Percentiles rank a stretch among this genome's conserved stretches.
phyloP scores from a whole-genome alignment of 1,140 invertebrate species.

The Pogonomyrmex californicus region DNA sequence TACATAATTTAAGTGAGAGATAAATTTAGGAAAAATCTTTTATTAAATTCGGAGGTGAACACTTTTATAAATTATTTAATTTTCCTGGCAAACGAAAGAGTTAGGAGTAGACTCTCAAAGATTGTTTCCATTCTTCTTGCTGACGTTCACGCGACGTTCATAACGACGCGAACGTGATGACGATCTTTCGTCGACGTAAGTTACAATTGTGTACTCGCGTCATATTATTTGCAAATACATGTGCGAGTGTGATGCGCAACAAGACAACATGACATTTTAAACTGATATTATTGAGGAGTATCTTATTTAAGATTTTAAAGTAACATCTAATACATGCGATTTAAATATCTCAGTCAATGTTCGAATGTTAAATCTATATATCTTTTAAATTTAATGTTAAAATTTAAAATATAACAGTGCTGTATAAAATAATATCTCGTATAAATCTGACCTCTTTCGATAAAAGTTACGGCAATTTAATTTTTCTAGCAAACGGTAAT shows the following conservation, averaged over 20 bases:
- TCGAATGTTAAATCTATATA: background rate
- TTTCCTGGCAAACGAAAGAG: background rate
- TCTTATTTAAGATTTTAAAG: background rate
- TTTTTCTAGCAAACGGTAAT: background rate
- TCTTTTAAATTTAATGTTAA: background rate
- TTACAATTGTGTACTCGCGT: background rate
- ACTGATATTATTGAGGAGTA: slow-evolving; percentile 36
- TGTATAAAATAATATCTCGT: background rate
- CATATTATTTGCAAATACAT: slow-evolving; percentile 6
- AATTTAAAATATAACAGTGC: background rate
- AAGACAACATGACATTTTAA: slow-evolving; percentile 62
- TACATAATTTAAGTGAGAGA: background rate
- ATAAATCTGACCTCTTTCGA: background rate
- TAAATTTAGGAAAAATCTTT: background rate
- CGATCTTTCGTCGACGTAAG: background rate
- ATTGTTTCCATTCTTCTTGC: background rate
- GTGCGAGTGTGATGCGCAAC: slow-evolving; percentile 22
- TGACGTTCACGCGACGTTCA: slow-evolving; percentile 31
- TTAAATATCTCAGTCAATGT: background rate
- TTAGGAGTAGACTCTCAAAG: background rate
- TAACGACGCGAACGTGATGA: slow-evolving; percentile 25
- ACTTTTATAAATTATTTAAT: background rate
- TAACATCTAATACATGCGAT: slow-evolving; percentile 59
- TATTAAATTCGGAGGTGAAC: background rate
- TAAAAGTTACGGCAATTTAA: background rate